phyloP scores from a whole-genome alignment of 2,113 vertebrate genomes.

The Scytalopus superciliaris region DNA sequence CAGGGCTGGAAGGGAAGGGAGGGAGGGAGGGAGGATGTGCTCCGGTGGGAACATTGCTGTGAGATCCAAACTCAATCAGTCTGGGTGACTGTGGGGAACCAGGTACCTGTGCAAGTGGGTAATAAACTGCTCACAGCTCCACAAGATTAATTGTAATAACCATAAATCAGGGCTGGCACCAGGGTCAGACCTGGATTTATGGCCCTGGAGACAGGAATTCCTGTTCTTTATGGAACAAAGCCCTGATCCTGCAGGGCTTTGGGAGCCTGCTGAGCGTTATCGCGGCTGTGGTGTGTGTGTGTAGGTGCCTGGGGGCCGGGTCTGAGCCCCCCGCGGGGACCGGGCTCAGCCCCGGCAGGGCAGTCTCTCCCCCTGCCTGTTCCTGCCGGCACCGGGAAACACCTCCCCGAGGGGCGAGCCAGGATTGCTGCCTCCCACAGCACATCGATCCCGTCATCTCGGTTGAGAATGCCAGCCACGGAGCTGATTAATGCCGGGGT shows the following conservation, averaged over 20 bases:
- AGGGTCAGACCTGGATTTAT: slow-evolving; percentile 38
- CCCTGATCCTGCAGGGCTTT: not conserved
- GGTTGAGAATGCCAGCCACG: slow-evolving; percentile 38
- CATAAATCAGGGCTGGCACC: slow-evolving; percentile 15
- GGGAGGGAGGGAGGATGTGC: not conserved
- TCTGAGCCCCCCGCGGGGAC: accelerated
- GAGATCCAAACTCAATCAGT: not conserved
- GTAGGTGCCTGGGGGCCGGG: not conserved
- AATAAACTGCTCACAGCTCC: slow-evolving; percentile 1
- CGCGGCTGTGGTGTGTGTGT: accelerated
- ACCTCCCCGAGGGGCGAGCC: slow-evolving; percentile 8
- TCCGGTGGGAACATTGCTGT: not conserved
- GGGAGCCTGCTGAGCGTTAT: not conserved
- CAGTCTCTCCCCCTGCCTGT: not conserved
- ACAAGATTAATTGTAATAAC: slow-evolving; percentile 53
- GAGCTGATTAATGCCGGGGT: slow-evolving; percentile 55
- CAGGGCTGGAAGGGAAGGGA: too few relatives aligned
- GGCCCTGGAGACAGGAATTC: slow-evolving; percentile 57
- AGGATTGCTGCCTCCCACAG: slow-evolving; percentile 33
- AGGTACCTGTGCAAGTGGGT: slow-evolving; percentile 10
- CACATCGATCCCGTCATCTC: slow-evolving; percentile 36
- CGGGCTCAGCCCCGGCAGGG: not conserved
- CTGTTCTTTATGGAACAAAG: slow-evolving; percentile 54
- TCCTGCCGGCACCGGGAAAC: not conserved
- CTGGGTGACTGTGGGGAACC: not conserved